These are phyloP conservation scores for Rhombomys opimus DNA, from an alignment of 2,113 vertebrate species.

Conservation along the genomic window DNA sequence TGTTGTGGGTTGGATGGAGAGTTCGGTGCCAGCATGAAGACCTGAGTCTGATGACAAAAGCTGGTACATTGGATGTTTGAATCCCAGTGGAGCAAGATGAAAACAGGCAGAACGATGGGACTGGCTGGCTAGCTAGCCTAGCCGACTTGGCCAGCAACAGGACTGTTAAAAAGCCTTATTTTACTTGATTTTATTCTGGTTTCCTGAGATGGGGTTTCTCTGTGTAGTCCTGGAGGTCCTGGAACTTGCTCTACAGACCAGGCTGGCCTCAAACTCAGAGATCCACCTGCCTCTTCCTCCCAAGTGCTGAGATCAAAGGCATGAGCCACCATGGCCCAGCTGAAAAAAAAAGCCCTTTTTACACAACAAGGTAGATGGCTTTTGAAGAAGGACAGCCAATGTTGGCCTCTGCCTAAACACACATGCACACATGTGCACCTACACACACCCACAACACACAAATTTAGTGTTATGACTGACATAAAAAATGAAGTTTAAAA, in stretches of 20 bases:
- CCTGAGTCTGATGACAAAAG: neutral
- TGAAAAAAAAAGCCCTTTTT: neutral
- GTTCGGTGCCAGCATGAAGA: neutral
- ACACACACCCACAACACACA: neutral
- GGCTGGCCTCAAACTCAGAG: neutral
- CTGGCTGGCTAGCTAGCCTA: neutral
- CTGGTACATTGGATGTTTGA: neutral
- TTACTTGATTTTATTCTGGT: neutral
- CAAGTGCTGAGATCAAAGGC: neutral
- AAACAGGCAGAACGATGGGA: neutral
- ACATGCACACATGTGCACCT: neutral
- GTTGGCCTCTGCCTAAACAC: neutral
- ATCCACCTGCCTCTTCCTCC: neutral
- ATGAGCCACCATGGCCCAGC: neutral
- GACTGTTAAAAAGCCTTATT: neutral
- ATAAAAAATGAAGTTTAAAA: neutral
- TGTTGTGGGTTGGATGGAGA: neutral
- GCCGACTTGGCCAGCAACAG: neutral
- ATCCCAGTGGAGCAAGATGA: neutral
- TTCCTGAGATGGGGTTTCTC: neutral
- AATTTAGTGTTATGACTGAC: neutral
- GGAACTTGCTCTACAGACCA: too few relatives aligned
- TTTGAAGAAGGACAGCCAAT: neutral
- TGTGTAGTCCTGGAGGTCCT: neutral
- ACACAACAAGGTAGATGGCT: neutral